phyloP scores from a whole-genome alignment of 2,113 vertebrate genomes.

The Myotis yumanensis region DNA sequence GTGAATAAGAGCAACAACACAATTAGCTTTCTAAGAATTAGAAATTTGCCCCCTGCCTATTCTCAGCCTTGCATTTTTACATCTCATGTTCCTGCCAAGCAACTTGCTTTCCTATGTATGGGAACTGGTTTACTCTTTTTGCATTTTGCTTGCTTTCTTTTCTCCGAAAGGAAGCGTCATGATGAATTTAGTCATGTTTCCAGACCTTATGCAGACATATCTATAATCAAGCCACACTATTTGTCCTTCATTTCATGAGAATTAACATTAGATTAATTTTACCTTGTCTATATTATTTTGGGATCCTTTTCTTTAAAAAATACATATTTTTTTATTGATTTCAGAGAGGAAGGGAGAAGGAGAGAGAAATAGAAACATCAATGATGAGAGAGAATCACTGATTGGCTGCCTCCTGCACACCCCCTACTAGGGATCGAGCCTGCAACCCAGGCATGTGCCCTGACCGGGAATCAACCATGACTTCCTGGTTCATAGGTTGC shows the following conservation, averaged over 20 bases:
- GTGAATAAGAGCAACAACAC: constrained; percentile 5
- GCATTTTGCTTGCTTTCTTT: background rate
- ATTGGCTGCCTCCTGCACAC: no score
- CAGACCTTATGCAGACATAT: background rate
- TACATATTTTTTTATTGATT: no score
- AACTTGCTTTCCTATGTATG: background rate
- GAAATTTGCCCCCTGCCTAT: background rate
- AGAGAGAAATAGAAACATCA: no score
- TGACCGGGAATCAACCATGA: no score
- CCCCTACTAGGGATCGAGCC: no score
- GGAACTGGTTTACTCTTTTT: background rate
- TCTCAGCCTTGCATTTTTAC: background rate
- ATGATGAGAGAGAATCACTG: no score
- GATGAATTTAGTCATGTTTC: background rate
- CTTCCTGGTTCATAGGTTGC: no score
- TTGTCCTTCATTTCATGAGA: background rate
- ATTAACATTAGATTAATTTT: background rate
- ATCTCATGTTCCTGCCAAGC: background rate
- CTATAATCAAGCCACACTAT: background rate
- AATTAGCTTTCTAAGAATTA: constrained; percentile 53
- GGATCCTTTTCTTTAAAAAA: background rate
- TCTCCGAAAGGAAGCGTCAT: background rate
- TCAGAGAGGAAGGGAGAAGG: no score
- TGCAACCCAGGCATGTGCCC: no score
- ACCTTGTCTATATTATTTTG: background rate